Percentiles rank a stretch among this genome's conserved stretches.
Conservation (phyloP, 2,113 vertebrate species). For the Notarius lentiginosus region DNA sequence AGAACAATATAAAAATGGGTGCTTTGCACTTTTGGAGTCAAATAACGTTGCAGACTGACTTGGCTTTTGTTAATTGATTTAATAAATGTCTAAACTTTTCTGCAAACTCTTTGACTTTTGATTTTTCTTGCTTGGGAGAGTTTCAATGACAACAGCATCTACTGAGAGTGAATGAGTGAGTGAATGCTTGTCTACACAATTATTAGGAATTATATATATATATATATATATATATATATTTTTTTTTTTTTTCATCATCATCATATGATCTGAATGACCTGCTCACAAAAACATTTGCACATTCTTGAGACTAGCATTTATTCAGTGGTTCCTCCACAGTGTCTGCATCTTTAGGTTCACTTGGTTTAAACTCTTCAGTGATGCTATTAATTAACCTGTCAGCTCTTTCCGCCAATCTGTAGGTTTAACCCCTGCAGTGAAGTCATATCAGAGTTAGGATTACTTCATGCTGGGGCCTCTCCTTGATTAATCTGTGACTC, state of each 20-base stretch:
- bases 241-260: no score
- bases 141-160: no score
- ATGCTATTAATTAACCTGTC: constrained; percentile 62
- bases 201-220: background rate
- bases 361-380: constrained; percentile 63
- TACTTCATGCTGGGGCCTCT: constrained; percentile 33
- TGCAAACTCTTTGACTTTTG: no score
- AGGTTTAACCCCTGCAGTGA: constrained; percentile 29
- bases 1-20: no score
- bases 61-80: no score
- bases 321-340: constrained; percentile 54
- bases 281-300: constrained; percentile 59
- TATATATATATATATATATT: no score
- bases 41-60: no score
- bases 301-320: constrained; percentile 41
- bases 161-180: background rate
- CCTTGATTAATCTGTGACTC: constrained; percentile 35
- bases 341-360: constrained; percentile 58
- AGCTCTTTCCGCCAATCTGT: constrained; percentile 40
- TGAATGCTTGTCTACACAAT: background rate
- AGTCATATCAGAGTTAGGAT: constrained; percentile 31
- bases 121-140: no score
- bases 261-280: background rate
- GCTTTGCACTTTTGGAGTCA: no score
- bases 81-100: no score